Evolutionary conservation across 2,797 vertebrate species (phyloP).

Genomic region (Menidia menidia): DNA sequence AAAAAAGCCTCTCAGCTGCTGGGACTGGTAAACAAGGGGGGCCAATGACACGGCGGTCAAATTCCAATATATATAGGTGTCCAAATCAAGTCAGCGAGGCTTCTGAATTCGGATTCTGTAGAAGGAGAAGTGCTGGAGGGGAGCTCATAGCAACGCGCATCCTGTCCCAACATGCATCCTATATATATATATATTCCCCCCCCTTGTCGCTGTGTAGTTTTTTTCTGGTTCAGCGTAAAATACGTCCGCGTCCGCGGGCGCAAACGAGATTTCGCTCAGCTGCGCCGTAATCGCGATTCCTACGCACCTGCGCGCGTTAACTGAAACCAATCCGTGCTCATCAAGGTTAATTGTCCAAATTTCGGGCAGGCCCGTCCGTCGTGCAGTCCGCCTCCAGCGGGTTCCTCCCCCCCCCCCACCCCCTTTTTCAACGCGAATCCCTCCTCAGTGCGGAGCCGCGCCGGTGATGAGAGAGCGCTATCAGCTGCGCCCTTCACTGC

Average conservation of each 20-base stretch:
- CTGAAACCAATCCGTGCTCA: constrained; percentile 73
- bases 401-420: constrained; percentile 67
- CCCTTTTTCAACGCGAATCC: constrained; percentile 47
- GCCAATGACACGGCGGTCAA: constrained; percentile 75
- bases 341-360: constrained; percentile 79
- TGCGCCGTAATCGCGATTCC: constrained; percentile 44
- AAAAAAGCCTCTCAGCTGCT: constrained; percentile 28
- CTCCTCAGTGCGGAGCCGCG: constrained; percentile 43
- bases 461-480: constrained; percentile 38
- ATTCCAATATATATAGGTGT: constrained; percentile 45
- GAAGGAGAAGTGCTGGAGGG: constrained; percentile 25
- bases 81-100: constrained; percentile 57
- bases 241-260: constrained; percentile 62
- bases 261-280: constrained; percentile 41
- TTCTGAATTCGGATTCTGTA: constrained; percentile 30
- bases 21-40: constrained; percentile 33
- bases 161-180: constrained; percentile 40
- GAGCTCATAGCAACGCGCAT: constrained; percentile 44
- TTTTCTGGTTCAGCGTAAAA: constrained; percentile 48
- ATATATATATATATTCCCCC: constrained; percentile 18
- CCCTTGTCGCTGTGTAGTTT: constrained; percentile 27
- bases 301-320: constrained; percentile 70
- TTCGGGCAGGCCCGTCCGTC: constrained; percentile 36
- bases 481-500: constrained; percentile 28
- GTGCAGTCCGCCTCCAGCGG: constrained; percentile 48